Evolutionary conservation across 2,113 vertebrate species (phyloP).

Genomic region (Synodontis membranacea): DNA sequence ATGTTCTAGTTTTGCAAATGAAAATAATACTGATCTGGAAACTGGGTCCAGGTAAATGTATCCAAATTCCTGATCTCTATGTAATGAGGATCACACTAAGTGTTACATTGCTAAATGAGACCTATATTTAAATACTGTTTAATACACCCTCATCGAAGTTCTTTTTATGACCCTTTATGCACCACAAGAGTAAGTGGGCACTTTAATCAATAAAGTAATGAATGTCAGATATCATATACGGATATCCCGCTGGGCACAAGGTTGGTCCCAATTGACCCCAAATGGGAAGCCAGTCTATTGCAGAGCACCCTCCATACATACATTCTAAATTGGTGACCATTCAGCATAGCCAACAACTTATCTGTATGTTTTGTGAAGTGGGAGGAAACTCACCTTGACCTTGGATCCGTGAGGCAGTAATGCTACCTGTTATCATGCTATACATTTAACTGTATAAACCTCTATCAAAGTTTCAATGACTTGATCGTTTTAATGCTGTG

Average conservation of each 20-base stretch:
- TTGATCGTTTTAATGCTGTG: not conserved
- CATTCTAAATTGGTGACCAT: not conserved
- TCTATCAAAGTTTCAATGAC: not conserved
- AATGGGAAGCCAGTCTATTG: not conserved
- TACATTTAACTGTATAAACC: not conserved
- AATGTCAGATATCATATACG: not conserved
- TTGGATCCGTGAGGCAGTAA: not conserved
- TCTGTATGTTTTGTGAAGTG: not conserved
- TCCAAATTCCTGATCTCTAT: too few relatives aligned
- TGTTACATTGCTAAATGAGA: not conserved
- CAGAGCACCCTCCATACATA: too few relatives aligned
- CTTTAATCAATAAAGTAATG: not conserved
- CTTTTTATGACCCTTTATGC: not conserved
- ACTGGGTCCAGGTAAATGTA: not conserved
- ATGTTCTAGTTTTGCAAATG: not conserved
- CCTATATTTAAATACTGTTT: not conserved
- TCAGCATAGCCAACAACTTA: not conserved
- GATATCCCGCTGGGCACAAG: not conserved
- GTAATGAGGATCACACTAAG: not conserved
- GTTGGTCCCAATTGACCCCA: not conserved
- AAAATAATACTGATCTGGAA: not conserved
- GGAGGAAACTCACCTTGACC: not conserved
- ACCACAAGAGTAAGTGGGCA: not conserved
- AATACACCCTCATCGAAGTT: not conserved
- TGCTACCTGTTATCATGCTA: not conserved